These are phyloP conservation scores for Recurvirostra avosetta DNA, from an alignment of 2,113 vertebrate genomes.

Conservation along the genomic window DNA sequence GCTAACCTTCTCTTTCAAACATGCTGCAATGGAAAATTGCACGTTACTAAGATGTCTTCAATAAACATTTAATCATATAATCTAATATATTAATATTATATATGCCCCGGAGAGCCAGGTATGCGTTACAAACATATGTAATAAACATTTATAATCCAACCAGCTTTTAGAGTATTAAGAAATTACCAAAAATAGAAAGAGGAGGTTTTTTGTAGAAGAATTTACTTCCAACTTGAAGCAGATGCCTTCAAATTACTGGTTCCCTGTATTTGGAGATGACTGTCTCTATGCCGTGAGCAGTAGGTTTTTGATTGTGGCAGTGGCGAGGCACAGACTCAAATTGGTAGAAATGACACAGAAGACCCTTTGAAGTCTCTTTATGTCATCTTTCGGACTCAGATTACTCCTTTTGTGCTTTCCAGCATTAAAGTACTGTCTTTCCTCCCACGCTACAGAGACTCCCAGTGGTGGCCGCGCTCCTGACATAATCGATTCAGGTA, in stretches of 20 bases:
- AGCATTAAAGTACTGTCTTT: neutral
- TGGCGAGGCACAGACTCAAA: neutral
- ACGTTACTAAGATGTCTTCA: neutral
- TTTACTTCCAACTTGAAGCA: neutral
- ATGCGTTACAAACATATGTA: neutral
- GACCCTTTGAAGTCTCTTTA: neutral
- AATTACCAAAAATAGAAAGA: neutral
- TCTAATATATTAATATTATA: neutral
- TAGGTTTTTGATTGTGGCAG: neutral
- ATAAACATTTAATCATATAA: neutral
- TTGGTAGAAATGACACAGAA: neutral
- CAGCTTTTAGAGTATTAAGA: neutral
- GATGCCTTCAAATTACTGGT: neutral
- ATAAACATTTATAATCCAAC: neutral
- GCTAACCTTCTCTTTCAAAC: neutral
- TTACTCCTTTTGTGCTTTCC: neutral
- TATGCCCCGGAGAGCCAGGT: neutral
- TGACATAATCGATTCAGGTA: neutral
- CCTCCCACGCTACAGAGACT: neutral
- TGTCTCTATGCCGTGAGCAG: neutral
- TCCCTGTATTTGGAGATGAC: neutral
- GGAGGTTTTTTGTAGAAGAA: neutral
- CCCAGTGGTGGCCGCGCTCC: neutral
- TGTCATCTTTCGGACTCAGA: neutral
- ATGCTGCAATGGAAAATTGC: neutral